phyloP scores from a whole-genome alignment of 92 coral and sea anemone species.

The Epizoanthus scotinus region DNA sequence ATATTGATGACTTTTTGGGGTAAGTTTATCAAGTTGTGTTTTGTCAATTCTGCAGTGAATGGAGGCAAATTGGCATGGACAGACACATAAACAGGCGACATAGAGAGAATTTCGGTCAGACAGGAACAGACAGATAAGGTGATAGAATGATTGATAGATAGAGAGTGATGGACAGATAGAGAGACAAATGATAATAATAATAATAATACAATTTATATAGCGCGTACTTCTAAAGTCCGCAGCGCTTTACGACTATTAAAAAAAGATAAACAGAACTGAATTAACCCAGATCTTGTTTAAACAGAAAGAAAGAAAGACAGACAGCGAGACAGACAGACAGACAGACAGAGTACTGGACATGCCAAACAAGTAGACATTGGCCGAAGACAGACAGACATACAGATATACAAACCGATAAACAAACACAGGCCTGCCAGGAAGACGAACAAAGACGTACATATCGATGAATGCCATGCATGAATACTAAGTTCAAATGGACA shows the following conservation, averaged over 20 bases:
- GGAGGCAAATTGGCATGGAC: not conserved
- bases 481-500: not conserved
- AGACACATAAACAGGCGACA: not conserved
- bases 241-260: too few relatives aligned
- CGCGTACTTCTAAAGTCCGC: too few relatives aligned
- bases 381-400: not conserved
- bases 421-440: not conserved
- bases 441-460: not conserved
- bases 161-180: not conserved
- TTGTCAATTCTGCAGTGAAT: not conserved
- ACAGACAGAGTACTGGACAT: not conserved
- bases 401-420: not conserved
- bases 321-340: not conserved
- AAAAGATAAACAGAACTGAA: too few relatives aligned
- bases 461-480: not conserved
- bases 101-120: too few relatives aligned
- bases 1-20: constrained; percentile 96
- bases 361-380: too few relatives aligned
- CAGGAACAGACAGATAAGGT: not conserved
- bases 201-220: too few relatives aligned
- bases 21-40: constrained; percentile 32
- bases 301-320: not conserved
- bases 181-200: too few relatives aligned
- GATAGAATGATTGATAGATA: not conserved
- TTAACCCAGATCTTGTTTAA: too few relatives aligned